phyloP scores from a whole-genome alignment of 2,113 vertebrate genomes.

The Leucosticte australis region DNA sequence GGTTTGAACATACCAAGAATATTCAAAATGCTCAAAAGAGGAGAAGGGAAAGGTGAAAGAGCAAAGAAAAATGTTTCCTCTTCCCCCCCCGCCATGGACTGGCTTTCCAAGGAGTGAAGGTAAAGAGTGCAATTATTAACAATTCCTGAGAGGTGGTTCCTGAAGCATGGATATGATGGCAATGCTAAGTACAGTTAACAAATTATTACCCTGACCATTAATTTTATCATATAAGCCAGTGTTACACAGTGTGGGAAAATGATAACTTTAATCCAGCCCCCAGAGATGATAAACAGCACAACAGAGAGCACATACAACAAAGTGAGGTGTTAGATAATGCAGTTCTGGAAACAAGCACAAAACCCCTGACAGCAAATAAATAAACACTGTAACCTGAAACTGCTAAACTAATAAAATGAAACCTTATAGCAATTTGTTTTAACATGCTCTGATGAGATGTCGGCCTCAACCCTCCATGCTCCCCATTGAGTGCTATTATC shows the following conservation, averaged over 20 bases:
- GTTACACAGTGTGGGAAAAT: not conserved
- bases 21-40: not conserved
- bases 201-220: not conserved
- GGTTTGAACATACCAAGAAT: not conserved
- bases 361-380: not conserved
- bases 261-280: not conserved
- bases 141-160: not conserved
- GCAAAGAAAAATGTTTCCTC: not conserved
- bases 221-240: not conserved
- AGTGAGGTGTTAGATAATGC: not conserved
- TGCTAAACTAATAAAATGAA: not conserved
- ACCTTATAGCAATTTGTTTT: not conserved
- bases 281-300: not conserved
- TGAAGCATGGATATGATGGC: not conserved
- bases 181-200: not conserved
- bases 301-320: not conserved
- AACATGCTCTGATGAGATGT: not conserved
- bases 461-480: not conserved
- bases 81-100: rapidly evolving
- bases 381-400: not conserved
- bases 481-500: not conserved
- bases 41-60: not conserved
- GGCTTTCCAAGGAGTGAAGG: not conserved
- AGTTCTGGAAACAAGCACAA: not conserved
- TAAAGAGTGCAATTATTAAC: not conserved